Conservation (phyloP, 2,797 vertebrate species). For the Microhierax caerulescens region DNA sequence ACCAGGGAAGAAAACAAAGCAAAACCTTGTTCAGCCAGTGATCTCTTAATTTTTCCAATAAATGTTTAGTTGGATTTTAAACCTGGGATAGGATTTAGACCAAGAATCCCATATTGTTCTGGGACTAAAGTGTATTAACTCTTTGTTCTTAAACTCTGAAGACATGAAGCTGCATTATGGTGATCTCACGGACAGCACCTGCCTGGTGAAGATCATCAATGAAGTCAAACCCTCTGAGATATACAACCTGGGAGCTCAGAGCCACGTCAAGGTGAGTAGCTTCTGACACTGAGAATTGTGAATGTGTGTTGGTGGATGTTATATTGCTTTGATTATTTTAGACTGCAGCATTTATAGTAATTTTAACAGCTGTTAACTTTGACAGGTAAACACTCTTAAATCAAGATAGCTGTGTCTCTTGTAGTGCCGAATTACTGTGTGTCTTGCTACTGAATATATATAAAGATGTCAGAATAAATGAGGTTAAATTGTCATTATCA, state of each 20-base stretch:
- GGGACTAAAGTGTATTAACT: neutral
- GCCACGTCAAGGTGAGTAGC: slow-evolving; percentile 92
- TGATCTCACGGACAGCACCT: slow-evolving; percentile 97
- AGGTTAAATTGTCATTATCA: neutral
- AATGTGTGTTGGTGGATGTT: neutral
- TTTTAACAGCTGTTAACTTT: neutral
- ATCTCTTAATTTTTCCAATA: neutral
- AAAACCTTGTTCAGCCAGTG: neutral
- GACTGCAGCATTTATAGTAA: neutral
- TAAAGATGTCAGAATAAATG: neutral
- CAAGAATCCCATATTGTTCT: neutral
- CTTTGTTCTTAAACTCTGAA: slow-evolving; percentile 67
- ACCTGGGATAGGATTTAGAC: neutral
- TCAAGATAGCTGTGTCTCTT: neutral
- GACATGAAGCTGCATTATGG: slow-evolving; percentile 98
- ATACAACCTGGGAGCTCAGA: slow-evolving; percentile 98
- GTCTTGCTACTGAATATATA: neutral
- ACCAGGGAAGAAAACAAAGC: neutral
- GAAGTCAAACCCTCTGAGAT: slow-evolving; percentile 93
- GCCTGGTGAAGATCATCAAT: slow-evolving; percentile 98
- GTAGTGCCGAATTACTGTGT: neutral
- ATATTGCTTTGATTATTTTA: neutral
- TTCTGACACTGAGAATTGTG: neutral
- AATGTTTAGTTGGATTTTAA: neutral
- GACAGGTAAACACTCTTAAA: neutral